phyloP scores from a whole-genome alignment of 2,797 vertebrate genomes.

The Psittacula derbiana region DNA sequence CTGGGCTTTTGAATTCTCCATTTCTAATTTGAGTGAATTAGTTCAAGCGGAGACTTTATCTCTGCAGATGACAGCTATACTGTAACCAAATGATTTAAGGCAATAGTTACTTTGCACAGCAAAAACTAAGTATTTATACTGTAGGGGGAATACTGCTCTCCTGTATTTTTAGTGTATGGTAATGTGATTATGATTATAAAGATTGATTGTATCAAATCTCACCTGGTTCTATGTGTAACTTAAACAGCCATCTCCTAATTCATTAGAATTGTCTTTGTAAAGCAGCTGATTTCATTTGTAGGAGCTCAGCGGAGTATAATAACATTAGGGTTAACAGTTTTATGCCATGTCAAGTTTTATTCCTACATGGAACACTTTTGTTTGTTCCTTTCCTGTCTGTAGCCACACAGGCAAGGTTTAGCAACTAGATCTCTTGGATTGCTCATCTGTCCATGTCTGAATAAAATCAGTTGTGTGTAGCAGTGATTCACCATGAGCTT shows the following conservation, averaged over 20 bases:
- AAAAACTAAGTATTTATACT: not conserved
- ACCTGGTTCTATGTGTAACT: not conserved
- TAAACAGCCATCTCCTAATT: not conserved
- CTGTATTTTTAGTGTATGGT: not conserved
- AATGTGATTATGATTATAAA: not conserved
- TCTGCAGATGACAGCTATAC: not conserved
- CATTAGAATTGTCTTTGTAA: not conserved
- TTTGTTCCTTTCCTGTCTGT: not conserved
- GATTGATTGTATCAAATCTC: not conserved
- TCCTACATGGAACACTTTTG: not conserved
- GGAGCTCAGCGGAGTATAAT: not conserved
- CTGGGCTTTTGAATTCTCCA: not conserved
- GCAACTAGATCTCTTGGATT: not conserved
- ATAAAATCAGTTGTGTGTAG: not conserved
- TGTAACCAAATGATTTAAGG: not conserved
- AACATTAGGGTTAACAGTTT: not conserved
- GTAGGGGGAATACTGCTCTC: not conserved
- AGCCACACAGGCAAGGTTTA: not conserved
- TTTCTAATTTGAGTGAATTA: not conserved
- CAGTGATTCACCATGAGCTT: not conserved
- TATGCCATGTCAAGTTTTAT: not conserved
- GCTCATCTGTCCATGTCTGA: not conserved
- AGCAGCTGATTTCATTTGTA: not conserved
- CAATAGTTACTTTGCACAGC: not conserved
- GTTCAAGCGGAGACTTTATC: not conserved